phyloP scores from a whole-genome alignment of 2,888 invertebrate genomes.

The Ophion ventricosus region DNA sequence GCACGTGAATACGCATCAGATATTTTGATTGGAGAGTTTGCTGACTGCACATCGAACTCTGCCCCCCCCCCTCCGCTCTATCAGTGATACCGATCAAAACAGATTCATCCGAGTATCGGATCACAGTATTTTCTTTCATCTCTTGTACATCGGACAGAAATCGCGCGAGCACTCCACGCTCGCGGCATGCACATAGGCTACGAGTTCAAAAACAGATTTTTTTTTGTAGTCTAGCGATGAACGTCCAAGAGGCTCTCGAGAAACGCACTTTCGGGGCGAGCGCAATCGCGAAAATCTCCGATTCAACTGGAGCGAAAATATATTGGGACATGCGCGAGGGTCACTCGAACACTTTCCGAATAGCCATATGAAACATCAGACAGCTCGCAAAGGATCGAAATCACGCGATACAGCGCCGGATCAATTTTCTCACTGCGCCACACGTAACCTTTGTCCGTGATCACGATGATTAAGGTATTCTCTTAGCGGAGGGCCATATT shows the following conservation, averaged over 20 bases:
- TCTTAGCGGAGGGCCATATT: too few species aligned
- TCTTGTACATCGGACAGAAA: conserved; percentile 29
- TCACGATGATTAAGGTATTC: background rate
- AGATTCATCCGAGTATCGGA: conserved; percentile 38
- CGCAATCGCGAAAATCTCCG: conserved; percentile 72
- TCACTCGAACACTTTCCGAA: conserved; percentile 51
- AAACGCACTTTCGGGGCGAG: conserved; percentile 73
- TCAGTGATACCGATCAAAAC: conserved; percentile 35
- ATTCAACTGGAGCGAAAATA: conserved; percentile 37
- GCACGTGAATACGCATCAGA: background rate
- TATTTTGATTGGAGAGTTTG: conserved; percentile 39
- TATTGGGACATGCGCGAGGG: background rate
- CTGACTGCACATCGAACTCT: background rate
- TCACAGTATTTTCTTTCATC: conserved; percentile 55
- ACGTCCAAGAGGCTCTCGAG: conserved; percentile 77
- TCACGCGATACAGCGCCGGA: conserved; percentile 23
- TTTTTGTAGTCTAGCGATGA: conserved; percentile 31
- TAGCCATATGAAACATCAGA: conserved; percentile 58
- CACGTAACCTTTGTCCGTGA: background rate
- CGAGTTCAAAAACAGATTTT: conserved; percentile 18
- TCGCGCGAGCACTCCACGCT: background rate
- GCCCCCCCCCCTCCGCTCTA: background rate
- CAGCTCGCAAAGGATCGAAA: conserved; percentile 50
- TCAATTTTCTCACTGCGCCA: background rate
- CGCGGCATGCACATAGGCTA: too few species aligned